phyloP scores from a whole-genome alignment of 2,888 invertebrate species.

The Orthonevra nobilis region DNA sequence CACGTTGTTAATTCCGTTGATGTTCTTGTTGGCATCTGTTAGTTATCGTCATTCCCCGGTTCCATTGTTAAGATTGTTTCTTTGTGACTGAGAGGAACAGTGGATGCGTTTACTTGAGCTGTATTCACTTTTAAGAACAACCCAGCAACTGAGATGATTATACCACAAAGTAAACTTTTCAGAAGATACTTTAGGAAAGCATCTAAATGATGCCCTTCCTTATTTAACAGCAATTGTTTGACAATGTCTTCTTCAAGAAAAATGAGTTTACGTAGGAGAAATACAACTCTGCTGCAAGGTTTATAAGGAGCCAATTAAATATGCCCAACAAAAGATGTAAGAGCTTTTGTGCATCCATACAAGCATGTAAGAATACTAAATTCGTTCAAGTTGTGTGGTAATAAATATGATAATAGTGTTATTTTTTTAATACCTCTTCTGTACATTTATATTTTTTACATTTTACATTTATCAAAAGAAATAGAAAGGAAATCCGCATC shows the following conservation, averaged over 20 bases:
- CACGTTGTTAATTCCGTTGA: conserved; percentile 52
- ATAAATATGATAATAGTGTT: no score
- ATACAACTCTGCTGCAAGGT: no score
- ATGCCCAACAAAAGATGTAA: no score
- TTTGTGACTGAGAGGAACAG: background rate
- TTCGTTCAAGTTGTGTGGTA: no score
- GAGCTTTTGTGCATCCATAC: no score
- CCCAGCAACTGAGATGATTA: conserved; percentile 11
- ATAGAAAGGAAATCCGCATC: no score
- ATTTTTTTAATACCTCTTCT: no score
- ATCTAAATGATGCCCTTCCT: conserved; percentile 21
- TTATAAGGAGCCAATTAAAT: no score
- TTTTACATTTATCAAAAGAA: no score
- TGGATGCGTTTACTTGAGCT: conserved; percentile 9
- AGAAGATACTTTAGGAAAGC: background rate
- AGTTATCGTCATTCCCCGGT: conserved; percentile 36
- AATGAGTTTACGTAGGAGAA: no score
- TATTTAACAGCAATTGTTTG: conserved; percentile 19
- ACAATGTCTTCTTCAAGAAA: conserved; percentile 3
- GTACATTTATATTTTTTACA: no score
- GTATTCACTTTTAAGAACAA: conserved; percentile 35
- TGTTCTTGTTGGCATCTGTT: conserved; percentile 44
- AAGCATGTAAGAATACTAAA: no score
- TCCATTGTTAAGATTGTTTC: conserved; percentile 45
- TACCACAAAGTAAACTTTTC: conserved; percentile 23